These are phyloP conservation scores for Scyliorhinus canicula DNA, from an alignment of 2,797 vertebrate genomes.

Conservation along the genomic window DNA sequence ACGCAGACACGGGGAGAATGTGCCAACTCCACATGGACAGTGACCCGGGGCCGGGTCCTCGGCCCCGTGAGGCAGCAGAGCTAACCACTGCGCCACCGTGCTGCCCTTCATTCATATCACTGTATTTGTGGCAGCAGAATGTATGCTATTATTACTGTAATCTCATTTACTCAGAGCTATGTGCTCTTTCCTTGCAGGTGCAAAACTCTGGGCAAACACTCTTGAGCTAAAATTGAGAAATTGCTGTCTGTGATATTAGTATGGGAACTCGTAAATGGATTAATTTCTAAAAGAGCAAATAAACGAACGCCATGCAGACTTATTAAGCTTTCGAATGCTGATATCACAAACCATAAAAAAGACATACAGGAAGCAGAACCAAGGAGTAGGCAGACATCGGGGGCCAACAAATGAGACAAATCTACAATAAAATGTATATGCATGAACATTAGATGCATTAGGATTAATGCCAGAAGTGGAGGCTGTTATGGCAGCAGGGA, in stretches of 20 bases:
- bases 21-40: too few species aligned
- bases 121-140: too few species aligned
- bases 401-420: not conserved
- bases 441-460: not conserved
- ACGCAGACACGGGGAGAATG: too few species aligned
- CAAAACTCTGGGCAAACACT: not conserved
- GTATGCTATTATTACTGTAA: not conserved
- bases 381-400: not conserved
- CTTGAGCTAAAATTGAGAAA: not conserved
- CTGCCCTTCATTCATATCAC: too few species aligned
- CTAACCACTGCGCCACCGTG: too few species aligned
- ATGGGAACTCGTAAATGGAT: not conserved
- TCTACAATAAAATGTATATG: not conserved
- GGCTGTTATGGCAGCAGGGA: not conserved
- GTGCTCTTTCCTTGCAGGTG: too few species aligned
- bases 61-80: too few species aligned
- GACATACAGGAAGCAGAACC: not conserved
- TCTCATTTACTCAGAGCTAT: too few species aligned
- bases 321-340: not conserved
- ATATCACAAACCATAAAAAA: not conserved
- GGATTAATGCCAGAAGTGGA: not conserved
- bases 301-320: not conserved
- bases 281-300: not conserved
- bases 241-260: not conserved
- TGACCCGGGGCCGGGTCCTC: too few species aligned